phyloP scores from a whole-genome alignment of 1,140 invertebrate genomes.

The Lycorma delicatula region DNA sequence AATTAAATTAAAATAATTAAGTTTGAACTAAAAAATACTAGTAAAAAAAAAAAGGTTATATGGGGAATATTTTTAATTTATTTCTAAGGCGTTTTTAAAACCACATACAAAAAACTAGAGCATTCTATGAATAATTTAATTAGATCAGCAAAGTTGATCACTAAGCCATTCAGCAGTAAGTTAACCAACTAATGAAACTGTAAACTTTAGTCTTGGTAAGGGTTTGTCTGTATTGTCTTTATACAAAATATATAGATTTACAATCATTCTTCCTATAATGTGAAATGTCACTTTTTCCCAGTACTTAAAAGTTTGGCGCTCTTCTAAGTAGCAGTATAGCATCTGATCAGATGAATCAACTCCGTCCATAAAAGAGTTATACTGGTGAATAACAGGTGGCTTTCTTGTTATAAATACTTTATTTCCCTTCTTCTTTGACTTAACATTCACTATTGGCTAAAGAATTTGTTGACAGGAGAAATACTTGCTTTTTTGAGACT shows the following conservation, averaged over 20 bases:
- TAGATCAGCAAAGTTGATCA: too few species aligned
- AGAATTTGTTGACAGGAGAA: conserved; percentile 7
- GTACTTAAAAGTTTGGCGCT: conserved; percentile 21
- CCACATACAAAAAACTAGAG: too few species aligned
- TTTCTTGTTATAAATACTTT: background rate
- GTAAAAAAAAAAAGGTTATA: too few species aligned
- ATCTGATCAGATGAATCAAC: conserved; percentile 23
- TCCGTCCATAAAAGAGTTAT: conserved; percentile 23
- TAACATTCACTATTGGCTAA: background rate
- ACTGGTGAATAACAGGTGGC: conserved; percentile 7
- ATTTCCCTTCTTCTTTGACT: conserved; percentile 3
- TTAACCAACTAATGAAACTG: background rate
- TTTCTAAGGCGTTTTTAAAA: too few species aligned
- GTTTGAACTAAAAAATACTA: too few species aligned
- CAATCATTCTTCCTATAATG: conserved; percentile 17
- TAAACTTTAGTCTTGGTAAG: background rate
- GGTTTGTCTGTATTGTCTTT: conserved; percentile 5
- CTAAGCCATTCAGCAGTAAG: background rate
- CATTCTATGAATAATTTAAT: too few species aligned
- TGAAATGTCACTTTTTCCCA: conserved; percentile 25
- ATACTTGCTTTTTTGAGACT: background rate
- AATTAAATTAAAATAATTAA: too few species aligned
- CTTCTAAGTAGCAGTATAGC: conserved; percentile 25
- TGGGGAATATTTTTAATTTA: too few species aligned
- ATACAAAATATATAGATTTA: conserved; percentile 13